These are phyloP conservation scores for Panopea generosa DNA, from an alignment of 2,888 invertebrate genomes.

Conservation along the genomic window DNA sequence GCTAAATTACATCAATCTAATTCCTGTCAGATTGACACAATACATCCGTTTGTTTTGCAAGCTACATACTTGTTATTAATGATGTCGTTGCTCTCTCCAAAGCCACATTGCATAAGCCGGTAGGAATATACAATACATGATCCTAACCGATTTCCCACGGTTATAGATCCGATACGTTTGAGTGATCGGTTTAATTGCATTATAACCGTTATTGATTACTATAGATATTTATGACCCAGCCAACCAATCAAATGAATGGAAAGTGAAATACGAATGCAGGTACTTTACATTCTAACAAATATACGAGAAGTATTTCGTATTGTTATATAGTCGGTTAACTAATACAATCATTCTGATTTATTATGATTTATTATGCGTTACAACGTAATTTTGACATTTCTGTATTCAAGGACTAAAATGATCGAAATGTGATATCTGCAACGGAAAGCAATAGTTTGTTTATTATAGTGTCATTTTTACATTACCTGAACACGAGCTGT, in stretches of 20 bases:
- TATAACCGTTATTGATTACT: conserved; percentile 17
- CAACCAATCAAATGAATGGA: conserved; percentile 11
- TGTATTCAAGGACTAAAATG: conserved; percentile 32
- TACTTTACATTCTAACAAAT: neutral
- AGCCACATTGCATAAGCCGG: too few relatives aligned
- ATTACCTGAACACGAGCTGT: conserved; percentile 19
- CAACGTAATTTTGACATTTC: conserved; percentile 41
- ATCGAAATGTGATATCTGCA: conserved; percentile 32
- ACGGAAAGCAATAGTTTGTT: conserved; percentile 38
- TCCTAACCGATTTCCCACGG: too few relatives aligned
- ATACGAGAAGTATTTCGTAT: neutral
- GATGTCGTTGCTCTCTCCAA: too few relatives aligned
- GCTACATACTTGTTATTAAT: too few relatives aligned
- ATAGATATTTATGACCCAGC: neutral
- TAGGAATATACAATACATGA: too few relatives aligned
- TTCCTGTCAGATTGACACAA: too few relatives aligned
- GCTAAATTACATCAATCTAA: too few relatives aligned
- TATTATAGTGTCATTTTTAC: conserved; percentile 37
- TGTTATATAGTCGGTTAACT: conserved; percentile 15
- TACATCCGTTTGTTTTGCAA: too few relatives aligned
- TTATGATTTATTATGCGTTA: conserved; percentile 16
- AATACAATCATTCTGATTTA: conserved; percentile 21
- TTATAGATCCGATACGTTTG: too few relatives aligned
- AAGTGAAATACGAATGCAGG: neutral
- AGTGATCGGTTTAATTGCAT: conserved; percentile 16